These are phyloP conservation scores for Lordiphosa fenestrarum DNA, from an alignment of 2,888 invertebrate species.

Conservation along the genomic window DNA sequence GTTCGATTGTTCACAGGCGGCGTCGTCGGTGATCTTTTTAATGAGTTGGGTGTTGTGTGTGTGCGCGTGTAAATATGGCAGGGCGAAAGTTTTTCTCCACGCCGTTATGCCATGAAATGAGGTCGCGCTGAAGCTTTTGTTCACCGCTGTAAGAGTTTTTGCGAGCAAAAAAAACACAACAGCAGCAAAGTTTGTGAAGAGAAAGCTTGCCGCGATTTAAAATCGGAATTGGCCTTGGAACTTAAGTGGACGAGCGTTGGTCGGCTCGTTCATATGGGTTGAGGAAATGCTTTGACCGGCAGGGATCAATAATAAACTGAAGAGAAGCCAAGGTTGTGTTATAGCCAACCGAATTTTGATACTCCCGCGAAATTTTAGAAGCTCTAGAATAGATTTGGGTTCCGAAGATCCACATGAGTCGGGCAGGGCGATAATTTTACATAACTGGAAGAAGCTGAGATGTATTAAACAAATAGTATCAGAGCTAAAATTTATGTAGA, in stretches of 20 bases:
- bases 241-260: constrained; percentile 47
- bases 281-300: too few species aligned
- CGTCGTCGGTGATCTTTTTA: constrained; percentile 63
- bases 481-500: too few species aligned
- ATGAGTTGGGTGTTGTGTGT: constrained; percentile 62
- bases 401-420: too few species aligned
- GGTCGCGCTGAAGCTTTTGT: constrained; percentile 57
- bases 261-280: neutral
- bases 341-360: too few species aligned
- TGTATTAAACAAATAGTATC: too few species aligned
- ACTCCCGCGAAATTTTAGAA: too few species aligned
- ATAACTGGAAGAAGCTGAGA: too few species aligned
- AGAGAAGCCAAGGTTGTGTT: too few species aligned
- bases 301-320: too few species aligned
- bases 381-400: too few species aligned
- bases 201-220: constrained; percentile 25
- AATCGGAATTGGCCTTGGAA: constrained; percentile 54
- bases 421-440: too few species aligned
- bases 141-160: constrained; percentile 17
- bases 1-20: constrained; percentile 65
- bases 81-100: constrained; percentile 59
- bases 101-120: constrained; percentile 57
- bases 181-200: constrained; percentile 18
- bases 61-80: constrained; percentile 26
- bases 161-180: constrained; percentile 10